Percentiles rank a stretch among this genome's conserved stretches.
Evolutionary conservation across 2,797 vertebrate genomes (phyloP).

Genomic region (Salmo trutta): DNA sequence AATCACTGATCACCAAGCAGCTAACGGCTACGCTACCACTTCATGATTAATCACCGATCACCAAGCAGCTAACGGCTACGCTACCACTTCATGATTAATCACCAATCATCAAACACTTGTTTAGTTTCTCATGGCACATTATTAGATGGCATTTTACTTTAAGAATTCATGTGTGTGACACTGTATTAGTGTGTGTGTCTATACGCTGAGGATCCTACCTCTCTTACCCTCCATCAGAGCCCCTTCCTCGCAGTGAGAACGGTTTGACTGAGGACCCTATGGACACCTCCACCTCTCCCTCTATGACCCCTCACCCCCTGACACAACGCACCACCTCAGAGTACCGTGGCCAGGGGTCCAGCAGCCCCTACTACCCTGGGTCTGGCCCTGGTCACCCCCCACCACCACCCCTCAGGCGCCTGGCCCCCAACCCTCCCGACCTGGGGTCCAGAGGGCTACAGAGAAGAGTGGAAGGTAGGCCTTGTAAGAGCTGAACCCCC

Average conservation of each 20-base stretch:
- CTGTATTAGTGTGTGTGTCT: constrained; percentile 1
- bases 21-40: too few relatives aligned
- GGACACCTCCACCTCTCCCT: constrained; percentile 73
- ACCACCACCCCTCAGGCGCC: constrained; percentile 70
- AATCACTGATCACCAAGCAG: too few relatives aligned
- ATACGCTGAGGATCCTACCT: background rate
- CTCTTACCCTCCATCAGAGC: constrained; percentile 58
- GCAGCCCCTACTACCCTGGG: constrained; percentile 72
- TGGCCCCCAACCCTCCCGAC: constrained; percentile 80
- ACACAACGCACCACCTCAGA: constrained; percentile 65
- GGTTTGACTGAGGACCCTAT: constrained; percentile 75
- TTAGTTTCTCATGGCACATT: background rate
- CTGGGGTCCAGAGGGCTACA: constrained; percentile 71
- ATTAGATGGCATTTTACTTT: background rate
- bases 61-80: too few relatives aligned
- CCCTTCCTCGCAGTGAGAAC: constrained; percentile 75
- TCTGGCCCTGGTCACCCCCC: constrained; percentile 37
- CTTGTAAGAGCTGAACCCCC: background rate
- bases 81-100: too few relatives aligned
- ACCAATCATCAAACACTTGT: background rate
- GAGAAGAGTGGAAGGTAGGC: constrained; percentile 86
- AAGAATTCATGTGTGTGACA: background rate
- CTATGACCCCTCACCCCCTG: constrained; percentile 62
- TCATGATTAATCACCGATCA: too few relatives aligned
- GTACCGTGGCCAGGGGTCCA: constrained; percentile 71